Evolutionary conservation across 1,140 invertebrate genomes (phyloP).

Genomic region (Zaprionus lachaisei): DNA sequence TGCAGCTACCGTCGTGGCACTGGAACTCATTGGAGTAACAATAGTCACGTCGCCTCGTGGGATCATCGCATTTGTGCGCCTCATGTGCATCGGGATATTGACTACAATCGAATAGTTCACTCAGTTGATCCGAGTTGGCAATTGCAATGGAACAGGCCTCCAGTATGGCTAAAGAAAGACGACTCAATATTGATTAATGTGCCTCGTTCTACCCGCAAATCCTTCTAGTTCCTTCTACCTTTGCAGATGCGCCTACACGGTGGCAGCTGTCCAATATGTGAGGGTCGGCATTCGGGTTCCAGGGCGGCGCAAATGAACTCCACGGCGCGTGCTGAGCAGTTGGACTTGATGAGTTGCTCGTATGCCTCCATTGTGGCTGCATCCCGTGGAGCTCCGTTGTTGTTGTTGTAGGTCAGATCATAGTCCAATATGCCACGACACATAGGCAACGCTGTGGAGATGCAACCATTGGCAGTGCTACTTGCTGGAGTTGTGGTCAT

Average conservation of each 20-base stretch:
- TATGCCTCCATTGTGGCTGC: constrained; percentile 57
- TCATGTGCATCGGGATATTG: constrained; percentile 86
- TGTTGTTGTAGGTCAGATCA: constrained; percentile 85
- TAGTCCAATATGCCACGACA: constrained; percentile 88
- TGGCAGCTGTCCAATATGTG: constrained; percentile 86
- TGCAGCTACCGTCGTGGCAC: constrained; percentile 88
- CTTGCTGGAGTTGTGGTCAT: constrained; percentile 83
- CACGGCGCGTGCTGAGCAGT: constrained; percentile 87
- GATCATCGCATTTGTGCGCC: constrained; percentile 84
- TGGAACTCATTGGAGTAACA: constrained; percentile 87
- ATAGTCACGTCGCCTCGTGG: constrained; percentile 80
- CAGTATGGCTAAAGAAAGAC: constrained; percentile 84
- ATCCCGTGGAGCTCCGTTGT: constrained; percentile 53
- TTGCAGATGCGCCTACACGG: constrained; percentile 88
- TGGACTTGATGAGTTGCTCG: constrained; percentile 86
- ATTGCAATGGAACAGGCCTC: constrained; percentile 88
- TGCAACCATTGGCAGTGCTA: constrained; percentile 70
- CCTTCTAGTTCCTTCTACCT: constrained; percentile 84
- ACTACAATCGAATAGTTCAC: constrained; percentile 86
- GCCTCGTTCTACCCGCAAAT: neutral
- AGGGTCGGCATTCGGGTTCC: constrained; percentile 88
- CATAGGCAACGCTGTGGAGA: constrained; percentile 78
- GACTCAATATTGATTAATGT: constrained; percentile 18
- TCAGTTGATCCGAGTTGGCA: constrained; percentile 85
- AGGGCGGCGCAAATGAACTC: constrained; percentile 88